Evolutionary conservation across 2,888 invertebrate species (phyloP).

Genomic region (Amblyjoppa fuscipennis): DNA sequence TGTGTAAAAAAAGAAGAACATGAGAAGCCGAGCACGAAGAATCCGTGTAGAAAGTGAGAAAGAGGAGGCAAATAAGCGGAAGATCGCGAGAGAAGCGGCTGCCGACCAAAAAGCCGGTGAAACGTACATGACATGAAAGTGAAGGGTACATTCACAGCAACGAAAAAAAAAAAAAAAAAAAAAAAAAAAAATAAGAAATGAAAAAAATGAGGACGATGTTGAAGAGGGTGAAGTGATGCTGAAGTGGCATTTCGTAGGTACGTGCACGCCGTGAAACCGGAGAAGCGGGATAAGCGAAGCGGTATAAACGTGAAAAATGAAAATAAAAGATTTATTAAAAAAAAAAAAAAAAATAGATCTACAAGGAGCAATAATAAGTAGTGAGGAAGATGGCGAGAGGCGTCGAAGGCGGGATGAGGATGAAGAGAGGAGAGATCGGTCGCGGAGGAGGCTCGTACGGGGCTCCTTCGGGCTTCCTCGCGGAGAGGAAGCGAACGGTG

Average conservation of each 20-base stretch:
- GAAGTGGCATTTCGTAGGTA: not conserved
- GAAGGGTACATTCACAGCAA: conserved; percentile 2
- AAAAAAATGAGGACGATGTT: conserved; percentile 23
- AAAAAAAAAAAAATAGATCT: not conserved
- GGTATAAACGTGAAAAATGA: conserved; percentile 9
- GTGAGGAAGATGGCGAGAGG: conserved; percentile 31
- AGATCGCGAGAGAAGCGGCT: conserved; percentile 12
- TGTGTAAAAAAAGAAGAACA: not conserved
- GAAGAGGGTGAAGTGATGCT: conserved; percentile 26
- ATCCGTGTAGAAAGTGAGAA: conserved; percentile 7
- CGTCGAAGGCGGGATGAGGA: conserved; percentile 41
- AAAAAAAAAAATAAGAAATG: not conserved
- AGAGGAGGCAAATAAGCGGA: conserved; percentile 6
- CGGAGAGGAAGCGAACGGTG: not conserved
- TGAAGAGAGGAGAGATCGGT: conserved; percentile 32
- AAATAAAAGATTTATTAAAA: conserved; percentile 4
- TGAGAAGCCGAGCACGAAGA: not conserved
- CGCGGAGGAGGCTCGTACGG: not conserved
- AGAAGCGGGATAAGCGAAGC: conserved; percentile 23
- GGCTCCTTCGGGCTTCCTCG: not conserved
- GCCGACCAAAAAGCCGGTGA: conserved; percentile 4
- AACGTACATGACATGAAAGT: not conserved
- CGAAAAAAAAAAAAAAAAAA: conserved; percentile 1
- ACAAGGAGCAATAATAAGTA: conserved; percentile 40
- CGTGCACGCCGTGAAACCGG: conserved; percentile 5